These are phyloP conservation scores for Hyaena hyaena DNA, from an alignment of 2,113 vertebrate species.

Conservation along the genomic window DNA sequence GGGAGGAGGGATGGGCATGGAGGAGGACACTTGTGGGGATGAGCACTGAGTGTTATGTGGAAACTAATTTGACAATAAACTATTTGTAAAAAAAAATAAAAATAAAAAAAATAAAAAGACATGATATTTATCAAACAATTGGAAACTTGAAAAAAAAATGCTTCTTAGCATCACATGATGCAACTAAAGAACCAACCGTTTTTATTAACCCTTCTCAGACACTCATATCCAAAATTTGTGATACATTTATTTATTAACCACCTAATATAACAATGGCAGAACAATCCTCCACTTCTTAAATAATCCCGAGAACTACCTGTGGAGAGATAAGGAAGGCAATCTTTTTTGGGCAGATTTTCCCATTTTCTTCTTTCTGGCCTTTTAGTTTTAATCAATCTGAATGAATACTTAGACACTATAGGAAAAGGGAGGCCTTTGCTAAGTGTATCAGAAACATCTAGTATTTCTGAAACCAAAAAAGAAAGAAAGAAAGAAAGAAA, in stretches of 20 bases:
- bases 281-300: neutral
- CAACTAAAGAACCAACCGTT: neutral
- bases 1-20: no score
- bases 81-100: no score
- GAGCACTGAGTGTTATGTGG: no score
- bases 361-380: neutral
- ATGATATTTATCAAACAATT: no score
- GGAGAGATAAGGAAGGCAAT: neutral
- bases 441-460: slow-evolving; percentile 29
- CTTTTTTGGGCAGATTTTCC: neutral
- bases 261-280: neutral
- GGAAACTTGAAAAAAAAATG: no score
- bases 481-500: neutral
- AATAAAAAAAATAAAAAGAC: no score
- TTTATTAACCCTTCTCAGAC: neutral
- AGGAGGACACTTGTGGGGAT: no score
- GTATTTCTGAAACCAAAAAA: slow-evolving; percentile 45
- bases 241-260: neutral
- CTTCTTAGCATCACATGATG: neutral
- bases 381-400: slow-evolving; percentile 55
- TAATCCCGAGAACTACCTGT: neutral
- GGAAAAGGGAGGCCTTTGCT: neutral
- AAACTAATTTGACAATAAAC: no score
- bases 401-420: slow-evolving; percentile 28
- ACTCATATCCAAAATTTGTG: neutral